These are phyloP conservation scores for Prostheceraeus crozeri DNA, from an alignment of 2,888 invertebrate species.

Conservation along the genomic window DNA sequence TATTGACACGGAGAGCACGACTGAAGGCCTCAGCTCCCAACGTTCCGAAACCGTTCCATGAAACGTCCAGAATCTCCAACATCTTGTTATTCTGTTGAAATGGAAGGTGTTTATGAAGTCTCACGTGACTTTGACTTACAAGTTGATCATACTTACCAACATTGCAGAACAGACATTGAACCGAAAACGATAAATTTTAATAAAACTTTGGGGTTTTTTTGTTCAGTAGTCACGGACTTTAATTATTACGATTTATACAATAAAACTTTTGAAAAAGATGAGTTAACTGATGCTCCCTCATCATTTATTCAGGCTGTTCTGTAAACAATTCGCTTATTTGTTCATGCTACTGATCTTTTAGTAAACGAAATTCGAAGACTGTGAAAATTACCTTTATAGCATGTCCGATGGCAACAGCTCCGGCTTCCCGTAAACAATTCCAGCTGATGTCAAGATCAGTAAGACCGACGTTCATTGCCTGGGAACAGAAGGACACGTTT, in stretches of 20 bases:
- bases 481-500: conserved; percentile 37
- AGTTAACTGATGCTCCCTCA: no score
- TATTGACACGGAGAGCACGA: conserved; percentile 45
- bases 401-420: conserved; percentile 48
- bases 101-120: not conserved
- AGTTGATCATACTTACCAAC: not conserved
- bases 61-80: conserved; percentile 50
- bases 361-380: not conserved
- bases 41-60: conserved; percentile 51
- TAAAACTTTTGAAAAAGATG: no score
- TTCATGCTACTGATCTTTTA: no score
- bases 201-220: no score
- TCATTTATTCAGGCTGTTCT: no score
- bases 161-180: conserved; percentile 23
- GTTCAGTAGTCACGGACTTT: no score
- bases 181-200: conserved; percentile 9
- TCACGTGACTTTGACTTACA: not conserved
- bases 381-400: conserved; percentile 45
- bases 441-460: conserved; percentile 51
- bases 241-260: no score
- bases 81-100: conserved; percentile 45
- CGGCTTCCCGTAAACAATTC: conserved; percentile 49
- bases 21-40: conserved; percentile 46
- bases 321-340: no score
- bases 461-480: conserved; percentile 49